Evolutionary conservation across 2,888 invertebrate species (phyloP), one percentile per base, ranked within the genome.

Genomic region (Apeira syringaria): DNA sequence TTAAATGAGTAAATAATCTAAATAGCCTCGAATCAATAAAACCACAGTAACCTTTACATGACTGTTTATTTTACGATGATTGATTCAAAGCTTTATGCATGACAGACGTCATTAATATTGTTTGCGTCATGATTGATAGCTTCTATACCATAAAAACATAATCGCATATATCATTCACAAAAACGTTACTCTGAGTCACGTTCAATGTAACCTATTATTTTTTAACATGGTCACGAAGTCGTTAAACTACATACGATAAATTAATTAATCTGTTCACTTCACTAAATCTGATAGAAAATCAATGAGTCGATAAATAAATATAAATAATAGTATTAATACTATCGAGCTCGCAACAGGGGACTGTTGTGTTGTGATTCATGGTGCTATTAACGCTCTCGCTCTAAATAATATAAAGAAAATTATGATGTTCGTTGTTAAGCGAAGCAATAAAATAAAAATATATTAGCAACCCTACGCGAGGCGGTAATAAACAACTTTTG

Each of bases 401-500:
- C 71, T 71, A 74, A 68, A 74, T 77, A 74, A 71, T 74, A 75
- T 80, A 75, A 76, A 79, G 68, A 48, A 56, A 53, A 81, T 83
- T 78, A 83, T 83, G 75, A 77, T 79, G 72, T 81, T 67, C 67
- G 65, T 69, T 71, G 69, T 68, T 55, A 48, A 59, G 67, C 48
- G 35, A 35, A 56, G 75, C 64, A 71, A 72, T 76, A 70, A 79
- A 80, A 77, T 74, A 68, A 69, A 74, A 77, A 74, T 75, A 74
- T 68, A 78, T 74, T 74, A 74, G 77, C 70, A 86, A 65, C 88
- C 88, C 88, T 86, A 75, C 56, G 62, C 62, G 67, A 58, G 65
- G 60, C 54, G 47, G 78, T 70, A 70, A 85, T 88, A 88, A 87
- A 89, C 85, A 82, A 87, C 78, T 80, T 85, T 84, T 82, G 86